phyloP scores from a whole-genome alignment of 2,888 invertebrate genomes.

The Heliothis peltigera region DNA sequence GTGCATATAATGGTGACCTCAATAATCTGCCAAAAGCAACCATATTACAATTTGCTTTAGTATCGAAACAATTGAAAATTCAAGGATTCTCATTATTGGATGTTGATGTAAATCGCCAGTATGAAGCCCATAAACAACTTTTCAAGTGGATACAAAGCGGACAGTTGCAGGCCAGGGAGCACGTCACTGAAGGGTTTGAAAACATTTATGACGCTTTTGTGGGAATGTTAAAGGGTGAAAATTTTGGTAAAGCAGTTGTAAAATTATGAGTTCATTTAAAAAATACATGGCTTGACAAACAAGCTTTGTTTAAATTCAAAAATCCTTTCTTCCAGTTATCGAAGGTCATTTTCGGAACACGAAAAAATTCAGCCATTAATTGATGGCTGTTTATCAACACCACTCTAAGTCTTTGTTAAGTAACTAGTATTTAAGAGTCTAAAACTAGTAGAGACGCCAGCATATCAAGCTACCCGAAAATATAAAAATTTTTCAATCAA shows the following conservation, averaged over 20 bases:
- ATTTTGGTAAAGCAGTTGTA: conserved; percentile 92
- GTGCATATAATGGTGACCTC: conserved; percentile 20
- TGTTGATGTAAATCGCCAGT: too few relatives aligned
- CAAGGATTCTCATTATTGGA: neutral
- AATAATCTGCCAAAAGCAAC: conserved; percentile 64
- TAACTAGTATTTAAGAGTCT: too few relatives aligned
- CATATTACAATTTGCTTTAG: conserved; percentile 73
- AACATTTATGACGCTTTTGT: conserved; percentile 92
- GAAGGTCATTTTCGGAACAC: too few relatives aligned
- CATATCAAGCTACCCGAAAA: too few relatives aligned
- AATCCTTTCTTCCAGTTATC: too few relatives aligned
- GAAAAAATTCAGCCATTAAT: too few relatives aligned
- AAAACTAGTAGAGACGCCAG: too few relatives aligned
- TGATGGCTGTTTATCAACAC: too few relatives aligned
- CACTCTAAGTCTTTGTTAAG: conserved; percentile 89
- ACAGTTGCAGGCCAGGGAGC: conserved; percentile 91
- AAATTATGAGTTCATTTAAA: conserved; percentile 82
- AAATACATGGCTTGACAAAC: too few relatives aligned
- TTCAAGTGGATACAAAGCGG: conserved; percentile 91
- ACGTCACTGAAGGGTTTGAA: conserved; percentile 92
- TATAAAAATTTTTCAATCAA: too few relatives aligned
- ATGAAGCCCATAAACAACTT: conserved; percentile 76
- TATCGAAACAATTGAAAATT: neutral
- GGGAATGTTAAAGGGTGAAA: conserved; percentile 91
- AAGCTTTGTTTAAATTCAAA: too few relatives aligned